Base-by-base conservation (phyloP, 2,888 invertebrate genomes). In the Euzophera pinguis region DNA sequence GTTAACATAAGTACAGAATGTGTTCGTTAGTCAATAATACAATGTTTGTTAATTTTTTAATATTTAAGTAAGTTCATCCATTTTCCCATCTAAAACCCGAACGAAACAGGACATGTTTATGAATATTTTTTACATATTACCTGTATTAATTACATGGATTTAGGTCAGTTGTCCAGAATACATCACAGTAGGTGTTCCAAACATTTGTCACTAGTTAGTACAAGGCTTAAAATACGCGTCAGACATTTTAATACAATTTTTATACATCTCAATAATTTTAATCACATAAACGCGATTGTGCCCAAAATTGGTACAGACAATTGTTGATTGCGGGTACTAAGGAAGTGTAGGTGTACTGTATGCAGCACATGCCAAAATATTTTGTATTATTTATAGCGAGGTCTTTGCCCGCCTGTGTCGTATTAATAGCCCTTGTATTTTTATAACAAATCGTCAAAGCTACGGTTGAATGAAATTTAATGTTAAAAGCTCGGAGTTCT, bases 301-400 rank as follows among this genome's bases (percentile, higher is more conserved):
- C 22, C 22, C 22, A 22, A 22, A 5, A 22, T 3, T 22, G 22
- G 22, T 22, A 22, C 5, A 22, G 22, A 6, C 16, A 34, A 45
- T 16, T 29, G 27, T 17, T 22, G 13, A 32, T 45, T 32, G 10
- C 14, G 29, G 12, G 29, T 43, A 9, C n/a, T 8, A 29, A 6
- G n/a, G 34, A 10, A 43, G 27, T 27, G 10, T 14, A 10, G 32
- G 32, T 32, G 27, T 32, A 13, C 32, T 32, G 32, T 45, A 45
- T 34, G 32, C 7, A 45, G 32, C 45, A n/a, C n/a, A 45, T 45
- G 45, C 45, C 45, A 45, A 45, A 45, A 45, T 32, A 13, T 32
- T n/a, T n/a, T 32, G 32, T 43, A 16, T 45, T 45, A 45, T 45
- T 45, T 45, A 45, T 32, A 45, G 45, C 14, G 14, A 16, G 45